Percentiles rank a stretch among this genome's conserved stretches.
These are phyloP conservation scores for Leptoclinus maculatus DNA, from an alignment of 2,797 vertebrate species.

Conservation along the genomic window DNA sequence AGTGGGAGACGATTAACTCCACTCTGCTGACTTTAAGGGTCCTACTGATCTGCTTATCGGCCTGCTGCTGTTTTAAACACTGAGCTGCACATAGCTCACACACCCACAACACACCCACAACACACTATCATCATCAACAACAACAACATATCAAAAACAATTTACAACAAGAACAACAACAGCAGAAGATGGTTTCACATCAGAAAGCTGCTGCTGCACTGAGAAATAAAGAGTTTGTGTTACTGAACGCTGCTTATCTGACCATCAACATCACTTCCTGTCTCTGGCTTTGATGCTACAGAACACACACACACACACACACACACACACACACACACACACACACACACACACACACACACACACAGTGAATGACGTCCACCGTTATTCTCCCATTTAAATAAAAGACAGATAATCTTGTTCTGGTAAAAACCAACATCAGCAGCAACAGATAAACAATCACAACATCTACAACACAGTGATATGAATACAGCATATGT, in stretches of 20 bases:
- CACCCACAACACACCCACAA: constrained; percentile 29
- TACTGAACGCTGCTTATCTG: constrained; percentile 51
- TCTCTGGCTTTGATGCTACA: constrained; percentile 55
- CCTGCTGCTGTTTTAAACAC: constrained; percentile 57
- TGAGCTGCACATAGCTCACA: constrained; percentile 11
- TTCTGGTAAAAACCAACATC: neutral
- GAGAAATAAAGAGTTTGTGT: constrained; percentile 21
- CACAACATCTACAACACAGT: neutral
- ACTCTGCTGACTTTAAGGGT: constrained; percentile 55
- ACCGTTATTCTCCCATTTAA: neutral
- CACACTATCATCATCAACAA: no score
- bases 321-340: constrained; percentile 9
- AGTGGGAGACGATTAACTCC: constrained; percentile 62
- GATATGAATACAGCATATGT: no score
- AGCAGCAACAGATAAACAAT: no score
- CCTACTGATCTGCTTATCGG: constrained; percentile 28
- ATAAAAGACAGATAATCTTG: neutral
- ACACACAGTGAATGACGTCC: neutral
- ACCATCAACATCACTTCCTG: constrained; percentile 74
- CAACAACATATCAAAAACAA: neutral
- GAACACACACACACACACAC: constrained; percentile 17
- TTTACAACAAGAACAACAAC: neutral
- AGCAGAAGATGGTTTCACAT: neutral
- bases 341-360: neutral
- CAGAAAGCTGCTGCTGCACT: constrained; percentile 1